Conservation (phyloP, 2,113 vertebrate genomes). For the Podocnemis expansa region DNA sequence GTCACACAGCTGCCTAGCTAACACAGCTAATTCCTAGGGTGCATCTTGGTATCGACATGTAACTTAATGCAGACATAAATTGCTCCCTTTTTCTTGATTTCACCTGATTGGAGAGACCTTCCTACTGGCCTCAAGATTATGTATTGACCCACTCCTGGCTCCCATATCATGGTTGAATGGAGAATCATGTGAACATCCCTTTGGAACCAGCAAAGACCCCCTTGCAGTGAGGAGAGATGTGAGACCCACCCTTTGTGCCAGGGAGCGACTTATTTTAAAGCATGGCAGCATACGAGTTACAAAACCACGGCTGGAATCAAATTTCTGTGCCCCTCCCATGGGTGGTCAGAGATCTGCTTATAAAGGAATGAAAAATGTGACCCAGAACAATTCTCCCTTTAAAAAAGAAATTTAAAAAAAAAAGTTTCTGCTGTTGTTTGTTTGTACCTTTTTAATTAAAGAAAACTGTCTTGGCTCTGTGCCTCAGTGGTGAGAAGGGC, state of each 20-base stretch:
- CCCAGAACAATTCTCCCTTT: background rate
- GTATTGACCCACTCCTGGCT: background rate
- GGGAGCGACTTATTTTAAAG: background rate
- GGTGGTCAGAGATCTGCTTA: background rate
- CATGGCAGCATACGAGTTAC: background rate
- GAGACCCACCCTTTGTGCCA: accelerated
- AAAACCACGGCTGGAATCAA: background rate
- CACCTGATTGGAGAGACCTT: background rate
- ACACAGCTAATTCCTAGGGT: background rate
- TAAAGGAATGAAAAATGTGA: background rate
- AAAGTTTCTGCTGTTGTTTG: background rate
- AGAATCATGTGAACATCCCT: background rate
- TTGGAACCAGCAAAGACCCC: background rate
- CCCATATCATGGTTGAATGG: background rate
- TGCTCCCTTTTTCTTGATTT: background rate
- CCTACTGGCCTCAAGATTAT: background rate
- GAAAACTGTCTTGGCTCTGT: background rate
- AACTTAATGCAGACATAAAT: background rate
- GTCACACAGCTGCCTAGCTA: background rate
- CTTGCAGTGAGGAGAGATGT: background rate
- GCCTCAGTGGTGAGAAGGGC: accelerated
- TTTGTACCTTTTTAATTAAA: background rate
- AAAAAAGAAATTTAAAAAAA: background rate
- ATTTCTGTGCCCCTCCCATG: background rate
- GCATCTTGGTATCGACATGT: background rate